phyloP scores from a whole-genome alignment of 2,113 vertebrate genomes.

The Gopherus flavomarginatus region DNA sequence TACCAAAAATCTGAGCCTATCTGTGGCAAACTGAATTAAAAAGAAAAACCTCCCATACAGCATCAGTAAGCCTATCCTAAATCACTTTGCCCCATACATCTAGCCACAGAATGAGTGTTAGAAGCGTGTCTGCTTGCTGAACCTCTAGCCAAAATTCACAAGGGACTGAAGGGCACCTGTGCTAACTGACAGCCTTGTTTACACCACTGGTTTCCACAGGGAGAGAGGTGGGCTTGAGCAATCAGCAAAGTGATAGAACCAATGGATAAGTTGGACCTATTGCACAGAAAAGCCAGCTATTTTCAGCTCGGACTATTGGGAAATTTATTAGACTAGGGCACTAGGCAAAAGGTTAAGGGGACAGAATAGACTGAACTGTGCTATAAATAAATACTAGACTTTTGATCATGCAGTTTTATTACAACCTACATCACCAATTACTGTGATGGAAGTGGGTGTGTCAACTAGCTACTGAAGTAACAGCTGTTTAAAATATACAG shows the following conservation, averaged over 20 bases:
- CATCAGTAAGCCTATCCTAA: background rate
- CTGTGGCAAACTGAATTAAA: background rate
- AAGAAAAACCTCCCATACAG: background rate
- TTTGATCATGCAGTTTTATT: background rate
- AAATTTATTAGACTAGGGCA: background rate
- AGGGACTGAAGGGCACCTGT: background rate
- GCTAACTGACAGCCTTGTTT: background rate
- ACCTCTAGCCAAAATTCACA: background rate
- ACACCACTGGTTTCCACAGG: background rate
- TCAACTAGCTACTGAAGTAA: background rate
- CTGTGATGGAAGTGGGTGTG: background rate
- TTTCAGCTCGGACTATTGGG: background rate
- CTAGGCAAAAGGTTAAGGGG: background rate
- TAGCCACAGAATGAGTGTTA: rapidly evolving
- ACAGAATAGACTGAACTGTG: background rate
- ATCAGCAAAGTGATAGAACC: background rate
- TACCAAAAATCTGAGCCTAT: background rate
- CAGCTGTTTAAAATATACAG: background rate
- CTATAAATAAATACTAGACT: background rate
- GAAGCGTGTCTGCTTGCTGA: background rate
- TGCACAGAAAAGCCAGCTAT: background rate
- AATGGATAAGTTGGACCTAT: background rate
- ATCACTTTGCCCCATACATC: background rate
- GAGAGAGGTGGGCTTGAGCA: background rate
- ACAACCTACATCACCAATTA: background rate